Conservation (phyloP, 2,888 invertebrate genomes). For the Crepidodera aurea region DNA sequence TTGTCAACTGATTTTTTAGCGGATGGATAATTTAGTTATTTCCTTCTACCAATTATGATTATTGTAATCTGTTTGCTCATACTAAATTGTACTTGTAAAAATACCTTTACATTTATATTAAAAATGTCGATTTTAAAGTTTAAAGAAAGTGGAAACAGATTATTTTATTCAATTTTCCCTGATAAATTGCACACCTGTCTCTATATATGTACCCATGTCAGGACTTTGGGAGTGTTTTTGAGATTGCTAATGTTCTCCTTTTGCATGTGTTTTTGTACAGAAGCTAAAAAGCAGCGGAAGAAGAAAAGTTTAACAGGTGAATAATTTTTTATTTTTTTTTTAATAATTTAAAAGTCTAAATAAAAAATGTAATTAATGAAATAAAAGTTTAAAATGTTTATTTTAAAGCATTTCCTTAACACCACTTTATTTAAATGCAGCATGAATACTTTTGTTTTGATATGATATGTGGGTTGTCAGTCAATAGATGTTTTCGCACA, state of each 20-base stretch:
- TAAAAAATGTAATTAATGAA: slow-evolving; percentile 36
- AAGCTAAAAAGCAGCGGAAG: slow-evolving; percentile 95
- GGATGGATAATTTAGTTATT: slow-evolving; percentile 4
- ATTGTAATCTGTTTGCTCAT: slow-evolving; percentile 9
- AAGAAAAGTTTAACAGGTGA: slow-evolving; percentile 93
- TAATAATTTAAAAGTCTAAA: slow-evolving; percentile 46
- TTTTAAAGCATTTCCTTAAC: slow-evolving; percentile 21
- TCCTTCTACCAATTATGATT: neutral
- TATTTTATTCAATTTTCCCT: neutral
- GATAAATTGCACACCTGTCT: slow-evolving; percentile 41
- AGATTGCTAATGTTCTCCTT: slow-evolving; percentile 64
- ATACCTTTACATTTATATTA: no score
- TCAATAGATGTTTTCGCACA: slow-evolving; percentile 19
- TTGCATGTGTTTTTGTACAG: slow-evolving; percentile 71
- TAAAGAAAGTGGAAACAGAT: neutral
- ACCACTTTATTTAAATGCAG: slow-evolving; percentile 15
- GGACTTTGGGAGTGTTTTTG: slow-evolving; percentile 63
- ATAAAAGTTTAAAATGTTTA: slow-evolving; percentile 30
- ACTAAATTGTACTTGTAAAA: no score
- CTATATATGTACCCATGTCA: slow-evolving; percentile 60
- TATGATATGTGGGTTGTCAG: slow-evolving; percentile 28
- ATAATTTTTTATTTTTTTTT: slow-evolving; percentile 63
- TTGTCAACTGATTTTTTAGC: slow-evolving; percentile 6
- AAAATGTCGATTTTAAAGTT: no score
- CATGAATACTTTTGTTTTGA: slow-evolving; percentile 30